Base-by-base conservation (phyloP, 2,797 vertebrate species). In the Aphelocoma californica region DNA sequence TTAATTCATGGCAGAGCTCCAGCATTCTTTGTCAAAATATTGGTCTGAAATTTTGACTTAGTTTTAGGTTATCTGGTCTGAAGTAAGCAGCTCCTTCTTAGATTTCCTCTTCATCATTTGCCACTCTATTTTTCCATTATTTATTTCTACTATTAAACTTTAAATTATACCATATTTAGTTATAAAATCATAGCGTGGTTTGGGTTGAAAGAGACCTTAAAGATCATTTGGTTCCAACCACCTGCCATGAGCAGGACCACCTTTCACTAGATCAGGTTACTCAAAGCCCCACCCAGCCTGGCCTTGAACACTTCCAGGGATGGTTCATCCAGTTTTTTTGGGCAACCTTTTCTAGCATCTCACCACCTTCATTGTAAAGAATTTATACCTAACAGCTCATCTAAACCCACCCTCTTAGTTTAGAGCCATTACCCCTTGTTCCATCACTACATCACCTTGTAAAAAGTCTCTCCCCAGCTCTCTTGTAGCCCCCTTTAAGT, bases 1-100 rank as follows among this genome's bases (percentile, higher is more conserved):
- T 92, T 92, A 94, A 95, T 92, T 81, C 67, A 75, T 87, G 51
- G 70, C 62, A 91, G 45, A n/a, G 40, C 56, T 91, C 66, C 64
- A 86, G 50, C 53, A 75, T 34, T 67, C 48, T 60, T 90, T 54
- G 61, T 79, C 51, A 53, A 40, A 73, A 71, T 53, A 88, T 29
- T 67, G 51, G 45, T 86, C 65, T 20, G 10, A 81, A 96, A 96
- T 92, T 91, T 90, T 93, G 75, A 47, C 60, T 44, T 82, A 64
- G 23, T 67, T 78, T 75, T 54, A 5, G 31, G 44, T 90, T 93
- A 93, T 93, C 58, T 90, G 18, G 14, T 50, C 50, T 72, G 60
- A 64, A 86, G 29, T 54, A 90, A 71, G 20, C 9, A 85, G 21
- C 57, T 34, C 61, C 29, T 72, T 87, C 75, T 86, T 25, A 42